These are phyloP conservation scores for Anticlea derivata DNA, from an alignment of 2,888 invertebrate species.

Conservation along the genomic window DNA sequence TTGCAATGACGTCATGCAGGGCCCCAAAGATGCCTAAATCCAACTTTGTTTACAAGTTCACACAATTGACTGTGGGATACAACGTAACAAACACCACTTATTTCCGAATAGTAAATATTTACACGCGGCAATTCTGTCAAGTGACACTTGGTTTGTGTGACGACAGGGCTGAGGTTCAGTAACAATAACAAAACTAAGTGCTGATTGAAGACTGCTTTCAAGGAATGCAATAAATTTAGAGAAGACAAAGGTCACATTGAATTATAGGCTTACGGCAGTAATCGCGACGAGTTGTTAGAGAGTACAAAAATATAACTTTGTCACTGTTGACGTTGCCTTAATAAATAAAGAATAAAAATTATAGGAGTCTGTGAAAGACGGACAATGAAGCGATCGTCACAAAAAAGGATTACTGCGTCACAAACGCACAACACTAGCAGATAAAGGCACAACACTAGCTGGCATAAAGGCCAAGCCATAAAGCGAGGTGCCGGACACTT, in stretches of 20 bases:
- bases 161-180: neutral
- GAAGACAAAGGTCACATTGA: too few relatives aligned
- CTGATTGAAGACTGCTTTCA: constrained; percentile 7
- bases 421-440: constrained; percentile 21
- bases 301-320: too few relatives aligned
- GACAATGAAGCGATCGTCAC: constrained; percentile 42
- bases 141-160: constrained; percentile 20
- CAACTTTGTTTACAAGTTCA: too few relatives aligned
- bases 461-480: constrained; percentile 48
- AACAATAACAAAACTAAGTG: constrained; percentile 12
- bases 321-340: too few relatives aligned
- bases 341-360: neutral
- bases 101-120: constrained; percentile 32
- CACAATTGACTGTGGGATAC: constrained; percentile 4
- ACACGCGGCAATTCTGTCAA: constrained; percentile 31
- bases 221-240: neutral
- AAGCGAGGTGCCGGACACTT: constrained; percentile 49
- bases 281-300: too few relatives aligned
- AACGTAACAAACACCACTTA: neutral
- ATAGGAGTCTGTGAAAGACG: constrained; percentile 11
- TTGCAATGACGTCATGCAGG: too few relatives aligned
- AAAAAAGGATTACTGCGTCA: constrained; percentile 56
- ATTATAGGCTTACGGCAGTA: too few relatives aligned
- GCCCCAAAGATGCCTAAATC: too few relatives aligned
- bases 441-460: constrained; percentile 41